Percentiles rank a stretch among this genome's conserved stretches.
phyloP scores from a whole-genome alignment of 2,888 invertebrate species.

The Octonoba sinensis region DNA sequence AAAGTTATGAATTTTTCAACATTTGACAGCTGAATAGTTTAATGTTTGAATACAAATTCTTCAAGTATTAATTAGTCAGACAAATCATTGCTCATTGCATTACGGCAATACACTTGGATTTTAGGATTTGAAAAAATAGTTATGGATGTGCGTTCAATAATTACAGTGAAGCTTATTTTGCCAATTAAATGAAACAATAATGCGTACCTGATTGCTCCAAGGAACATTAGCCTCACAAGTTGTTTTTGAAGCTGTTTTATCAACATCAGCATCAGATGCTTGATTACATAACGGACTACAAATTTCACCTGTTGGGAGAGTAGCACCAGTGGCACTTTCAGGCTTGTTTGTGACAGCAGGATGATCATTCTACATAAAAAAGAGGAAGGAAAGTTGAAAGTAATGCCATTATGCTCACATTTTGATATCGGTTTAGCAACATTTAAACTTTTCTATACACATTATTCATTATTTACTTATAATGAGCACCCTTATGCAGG shows the following conservation, averaged over 20 bases:
- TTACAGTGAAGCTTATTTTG: no score
- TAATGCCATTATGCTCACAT: no score
- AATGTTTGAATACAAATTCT: background rate
- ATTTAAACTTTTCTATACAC: no score
- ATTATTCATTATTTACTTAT: no score
- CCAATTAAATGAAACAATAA: no score
- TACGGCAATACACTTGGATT: background rate
- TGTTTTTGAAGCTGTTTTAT: slow-evolving; percentile 2
- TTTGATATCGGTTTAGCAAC: no score
- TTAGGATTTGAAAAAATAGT: background rate
- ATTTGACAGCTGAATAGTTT: background rate
- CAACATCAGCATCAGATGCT: slow-evolving; percentile 13
- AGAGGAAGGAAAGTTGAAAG: background rate
- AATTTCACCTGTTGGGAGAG: background rate
- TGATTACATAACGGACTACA: background rate
- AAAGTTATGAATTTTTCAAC: no score
- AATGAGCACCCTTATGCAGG: no score
- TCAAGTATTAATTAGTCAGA: background rate
- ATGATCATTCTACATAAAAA: slow-evolving; percentile 13
- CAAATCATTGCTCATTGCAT: background rate
- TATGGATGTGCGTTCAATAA: no score
- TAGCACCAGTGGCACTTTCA: background rate
- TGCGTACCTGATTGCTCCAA: slow-evolving; percentile 26
- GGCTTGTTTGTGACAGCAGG: slow-evolving; percentile 3
- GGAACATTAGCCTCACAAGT: slow-evolving; percentile 20